Evolutionary conservation across 1,140 invertebrate genomes (phyloP), one percentile per base, ranked within the genome.

Genomic region (Lordiphosa clarofinis): DNA sequence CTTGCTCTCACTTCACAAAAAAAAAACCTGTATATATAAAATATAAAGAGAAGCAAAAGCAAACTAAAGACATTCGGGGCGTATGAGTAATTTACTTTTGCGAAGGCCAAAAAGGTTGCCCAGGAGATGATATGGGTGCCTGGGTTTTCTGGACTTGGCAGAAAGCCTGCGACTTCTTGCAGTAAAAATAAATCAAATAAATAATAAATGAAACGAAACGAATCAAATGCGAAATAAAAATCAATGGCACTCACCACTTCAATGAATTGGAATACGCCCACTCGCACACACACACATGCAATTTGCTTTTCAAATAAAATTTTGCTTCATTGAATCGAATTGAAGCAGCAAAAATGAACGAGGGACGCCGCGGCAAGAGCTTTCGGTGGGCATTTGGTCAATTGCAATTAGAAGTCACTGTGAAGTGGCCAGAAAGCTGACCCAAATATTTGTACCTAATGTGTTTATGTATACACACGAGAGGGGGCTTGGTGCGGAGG

Each of bases 181-280:
- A 81, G 72, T 72, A 66, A 65, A 82, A 82, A 82, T 81, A 81
- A 82, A 81, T 81, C 76, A 81, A 82, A 81, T 81, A 82, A 81
- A 81, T 81, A 81, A 81, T 82, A 81, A 82, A 69, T 82, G 76
- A 81, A 82, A 82, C 76, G 76, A 81, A 76, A 69, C 76, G 76
- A 81, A 81, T 81, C 62, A 81, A 81, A 82, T 81, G 76, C 62
- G 76, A 72, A 82, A 81, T 81, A 81, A 82, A 81, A 81, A 81
- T 82, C 76, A 81, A 82, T 82, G 76, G 62, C 72, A 72, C 76
- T 81, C 76, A 67, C 56, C 72, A 81, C 76, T 81, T 76, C 49
- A 82, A 81, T 82, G 76, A 81, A 71, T 82, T 71, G 76, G 49
- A 68, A 75, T 72, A 72, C 44, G 67, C 31, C 57, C 46, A 46